phyloP scores from a whole-genome alignment of 2,113 vertebrate species.

The Limanda limanda region DNA sequence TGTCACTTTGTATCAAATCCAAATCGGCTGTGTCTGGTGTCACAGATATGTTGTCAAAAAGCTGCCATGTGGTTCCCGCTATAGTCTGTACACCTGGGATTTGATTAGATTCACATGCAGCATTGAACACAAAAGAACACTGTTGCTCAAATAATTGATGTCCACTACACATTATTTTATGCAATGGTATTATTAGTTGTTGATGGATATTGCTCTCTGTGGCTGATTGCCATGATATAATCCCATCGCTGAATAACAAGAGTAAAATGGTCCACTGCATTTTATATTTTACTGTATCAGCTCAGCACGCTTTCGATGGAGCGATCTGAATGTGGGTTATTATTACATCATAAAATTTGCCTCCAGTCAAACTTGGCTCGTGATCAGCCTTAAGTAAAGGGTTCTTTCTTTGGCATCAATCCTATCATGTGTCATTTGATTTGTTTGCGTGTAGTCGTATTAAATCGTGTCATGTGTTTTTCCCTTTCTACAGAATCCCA shows the following conservation, averaged over 20 bases:
- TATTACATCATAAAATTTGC: conserved; percentile 25
- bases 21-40: conserved; percentile 55
- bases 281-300: conserved; percentile 37
- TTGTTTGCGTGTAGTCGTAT: conserved; percentile 3
- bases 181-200: neutral
- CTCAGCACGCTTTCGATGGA: conserved; percentile 33
- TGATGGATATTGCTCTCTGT: neutral
- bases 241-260: conserved; percentile 29
- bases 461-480: neutral
- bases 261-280: conserved; percentile 44
- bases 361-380: conserved; percentile 5
- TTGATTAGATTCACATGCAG: conserved; percentile 42
- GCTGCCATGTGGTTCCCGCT: conserved; percentile 40
- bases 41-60: conserved; percentile 47
- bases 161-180: neutral
- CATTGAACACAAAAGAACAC: conserved; percentile 28
- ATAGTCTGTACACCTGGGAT: conserved; percentile 14
- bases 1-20: conserved; percentile 71
- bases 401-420: neutral
- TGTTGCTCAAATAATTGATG: conserved; percentile 13
- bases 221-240: conserved; percentile 34
- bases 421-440: neutral
- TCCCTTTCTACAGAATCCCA: conserved; percentile 88
- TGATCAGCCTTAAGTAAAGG: neutral
- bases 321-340: conserved; percentile 25